Conservation (phyloP, 2,888 invertebrate species). For the Chesias legatella region DNA sequence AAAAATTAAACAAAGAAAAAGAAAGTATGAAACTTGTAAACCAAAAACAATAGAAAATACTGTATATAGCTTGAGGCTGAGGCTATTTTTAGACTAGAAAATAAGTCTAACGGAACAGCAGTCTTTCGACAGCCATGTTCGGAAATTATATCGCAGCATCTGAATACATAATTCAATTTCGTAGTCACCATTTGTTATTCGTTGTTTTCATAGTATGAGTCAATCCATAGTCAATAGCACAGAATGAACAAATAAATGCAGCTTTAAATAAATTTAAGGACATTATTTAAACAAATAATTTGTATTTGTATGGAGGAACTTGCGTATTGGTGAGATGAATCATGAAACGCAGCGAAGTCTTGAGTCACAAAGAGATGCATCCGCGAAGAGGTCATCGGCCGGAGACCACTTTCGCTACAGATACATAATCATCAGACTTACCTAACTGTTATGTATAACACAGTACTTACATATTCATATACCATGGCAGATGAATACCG, state of each 20-base stretch:
- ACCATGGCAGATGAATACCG: conserved; percentile 24
- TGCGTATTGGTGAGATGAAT: conserved; percentile 34
- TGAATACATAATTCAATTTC: too few species aligned
- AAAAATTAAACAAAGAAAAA: conserved; percentile 32
- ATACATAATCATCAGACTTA: conserved; percentile 37
- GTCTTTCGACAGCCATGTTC: too few species aligned
- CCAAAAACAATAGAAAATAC: conserved; percentile 26
- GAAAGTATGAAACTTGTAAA: conserved; percentile 38
- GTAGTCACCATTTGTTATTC: too few species aligned
- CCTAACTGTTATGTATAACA: conserved; percentile 15
- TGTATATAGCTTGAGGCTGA: not conserved
- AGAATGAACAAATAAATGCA: too few species aligned
- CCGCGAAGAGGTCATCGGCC: conserved; percentile 55
- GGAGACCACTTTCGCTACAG: conserved; percentile 62
- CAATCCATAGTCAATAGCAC: too few species aligned
- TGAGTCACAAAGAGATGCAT: conserved; percentile 52
- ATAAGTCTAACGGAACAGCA: conserved; percentile 7
- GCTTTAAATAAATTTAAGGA: too few species aligned
- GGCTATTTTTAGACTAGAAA: not conserved
- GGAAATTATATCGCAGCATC: too few species aligned
- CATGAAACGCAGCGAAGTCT: conserved; percentile 47
- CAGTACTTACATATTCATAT: conserved; percentile 17
- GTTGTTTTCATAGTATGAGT: too few species aligned
- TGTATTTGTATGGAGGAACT: conserved; percentile 11
- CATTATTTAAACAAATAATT: too few species aligned